Conservation (phyloP, 2,797 vertebrate species). For the Thalassophryne amazonica region DNA sequence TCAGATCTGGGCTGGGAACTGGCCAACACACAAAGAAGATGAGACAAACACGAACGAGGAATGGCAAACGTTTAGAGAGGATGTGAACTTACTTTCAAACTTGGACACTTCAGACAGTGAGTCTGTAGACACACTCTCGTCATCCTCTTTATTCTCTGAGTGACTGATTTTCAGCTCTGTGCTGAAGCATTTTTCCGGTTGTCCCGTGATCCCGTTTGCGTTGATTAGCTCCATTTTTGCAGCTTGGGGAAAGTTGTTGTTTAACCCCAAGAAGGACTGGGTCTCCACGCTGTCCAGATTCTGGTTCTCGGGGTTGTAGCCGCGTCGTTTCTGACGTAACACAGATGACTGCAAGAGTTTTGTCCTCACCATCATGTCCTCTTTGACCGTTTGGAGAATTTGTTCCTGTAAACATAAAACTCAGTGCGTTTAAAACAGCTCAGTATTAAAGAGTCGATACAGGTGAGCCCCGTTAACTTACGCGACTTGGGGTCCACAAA, state of each 20-base stretch:
- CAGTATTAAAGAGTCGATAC: too few species aligned
- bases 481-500: too few species aligned
- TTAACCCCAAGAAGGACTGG: slow-evolving; percentile 1
- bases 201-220: slow-evolving; percentile 2
- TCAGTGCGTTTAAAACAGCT: too few species aligned
- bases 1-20: slow-evolving; percentile 91
- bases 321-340: slow-evolving; percentile 75
- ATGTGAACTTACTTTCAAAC: slow-evolving; percentile 82
- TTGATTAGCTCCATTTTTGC: slow-evolving; percentile 30
- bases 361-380: slow-evolving; percentile 77
- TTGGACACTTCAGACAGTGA: slow-evolving; percentile 68
- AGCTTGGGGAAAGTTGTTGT: slow-evolving; percentile 23
- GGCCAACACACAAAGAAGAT: background rate
- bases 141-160: slow-evolving; percentile 11
- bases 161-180: slow-evolving; percentile 6
- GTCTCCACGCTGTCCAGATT: slow-evolving; percentile 11
- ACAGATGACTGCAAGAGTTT: slow-evolving; percentile 81
- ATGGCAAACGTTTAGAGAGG: background rate
- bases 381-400: slow-evolving; percentile 84
- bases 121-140: slow-evolving; percentile 47
- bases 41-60: too few species aligned
- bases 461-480: too few species aligned
- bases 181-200: background rate
- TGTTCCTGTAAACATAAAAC: slow-evolving; percentile 78
- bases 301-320: slow-evolving; percentile 26